Conservation (phyloP, 2,113 vertebrate species). For the Vulpes lagopus region DNA sequence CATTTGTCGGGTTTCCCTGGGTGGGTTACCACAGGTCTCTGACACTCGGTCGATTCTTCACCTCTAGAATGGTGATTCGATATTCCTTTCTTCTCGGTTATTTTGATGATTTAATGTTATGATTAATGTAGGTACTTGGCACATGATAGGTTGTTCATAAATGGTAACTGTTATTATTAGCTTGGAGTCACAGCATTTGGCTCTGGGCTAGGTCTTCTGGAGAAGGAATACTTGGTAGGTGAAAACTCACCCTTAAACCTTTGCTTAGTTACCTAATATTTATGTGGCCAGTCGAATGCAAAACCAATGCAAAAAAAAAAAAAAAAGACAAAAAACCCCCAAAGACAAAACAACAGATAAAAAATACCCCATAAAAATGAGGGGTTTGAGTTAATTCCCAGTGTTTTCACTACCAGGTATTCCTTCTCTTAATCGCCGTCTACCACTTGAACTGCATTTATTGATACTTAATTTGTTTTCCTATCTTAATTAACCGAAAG, state of each 20-base stretch:
- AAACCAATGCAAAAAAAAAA: background rate
- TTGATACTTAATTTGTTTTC: slow-evolving; percentile 66
- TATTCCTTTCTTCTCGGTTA: background rate
- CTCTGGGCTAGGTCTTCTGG: background rate
- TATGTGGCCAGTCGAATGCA: background rate
- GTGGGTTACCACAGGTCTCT: background rate
- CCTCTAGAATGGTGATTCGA: background rate
- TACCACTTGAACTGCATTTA: slow-evolving; percentile 35
- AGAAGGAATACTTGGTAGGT: background rate
- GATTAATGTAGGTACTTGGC: background rate
- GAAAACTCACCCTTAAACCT: background rate
- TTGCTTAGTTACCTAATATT: slow-evolving; percentile 30
- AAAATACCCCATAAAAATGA: background rate
- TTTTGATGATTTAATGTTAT: slow-evolving; percentile 27
- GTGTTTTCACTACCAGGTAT: background rate
- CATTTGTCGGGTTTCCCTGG: background rate
- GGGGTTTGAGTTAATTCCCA: background rate
- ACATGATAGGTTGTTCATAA: background rate
- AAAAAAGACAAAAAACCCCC: background rate
- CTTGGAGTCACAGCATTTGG: background rate
- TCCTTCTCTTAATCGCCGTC: background rate
- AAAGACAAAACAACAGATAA: slow-evolving; percentile 25
- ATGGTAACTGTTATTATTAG: background rate
- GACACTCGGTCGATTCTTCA: background rate
- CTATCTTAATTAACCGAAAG: slow-evolving; percentile 53